Base-by-base conservation (phyloP, 1,140 invertebrate genomes). In the Trachymyrmex cornetzi region DNA sequence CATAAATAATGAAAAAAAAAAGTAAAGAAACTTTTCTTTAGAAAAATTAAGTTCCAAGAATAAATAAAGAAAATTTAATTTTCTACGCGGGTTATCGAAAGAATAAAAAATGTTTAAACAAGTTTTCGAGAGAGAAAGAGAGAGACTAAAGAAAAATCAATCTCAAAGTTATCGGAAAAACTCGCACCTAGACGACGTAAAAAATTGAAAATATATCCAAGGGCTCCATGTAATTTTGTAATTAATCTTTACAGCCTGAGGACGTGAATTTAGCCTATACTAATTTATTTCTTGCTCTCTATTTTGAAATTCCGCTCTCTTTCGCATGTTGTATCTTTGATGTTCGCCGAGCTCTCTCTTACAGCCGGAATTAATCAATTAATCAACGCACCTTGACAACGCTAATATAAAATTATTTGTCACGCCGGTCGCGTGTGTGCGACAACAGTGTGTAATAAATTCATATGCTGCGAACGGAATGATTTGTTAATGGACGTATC, bases 401-500 rank as follows among this genome's bases (percentile, higher is more conserved):
- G 48, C 3, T 85, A 48, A 84, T 44, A 71, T 81, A 81, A 81
- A 81, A 81, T 75, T 82, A 82, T 61, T 82, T 55, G 66, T 38
- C 30, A n/a, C 66, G 1, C 9, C 38, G 12, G 11, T 0, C 14
- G 30, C n/a, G 55, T n/a, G 27, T 50, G 27, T 44, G 24, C 3
- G 7, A 57, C 27, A 57, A 69, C 53, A 19, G 38, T 72, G 24
- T 34, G 6, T 72, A n/a, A 84, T 75, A 84, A 84, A 84, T 84
- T 74, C 69, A 84, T 74, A 84, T 38, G 72, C 7, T 44, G 55
- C 55, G 27, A 84, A 84, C 80, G 69, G 55, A 75, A 84, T 84
- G 80, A 84, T 84, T 84, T 84, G 80, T 84, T 84, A 84, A 84
- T 84, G 80, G 80, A 74, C 69, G n/a, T 84, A 84, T 84, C 69